Percentiles rank a stretch among this genome's conserved stretches.
Conservation (phyloP, 2,797 vertebrate species). For the Enteromius fasciolatus region DNA sequence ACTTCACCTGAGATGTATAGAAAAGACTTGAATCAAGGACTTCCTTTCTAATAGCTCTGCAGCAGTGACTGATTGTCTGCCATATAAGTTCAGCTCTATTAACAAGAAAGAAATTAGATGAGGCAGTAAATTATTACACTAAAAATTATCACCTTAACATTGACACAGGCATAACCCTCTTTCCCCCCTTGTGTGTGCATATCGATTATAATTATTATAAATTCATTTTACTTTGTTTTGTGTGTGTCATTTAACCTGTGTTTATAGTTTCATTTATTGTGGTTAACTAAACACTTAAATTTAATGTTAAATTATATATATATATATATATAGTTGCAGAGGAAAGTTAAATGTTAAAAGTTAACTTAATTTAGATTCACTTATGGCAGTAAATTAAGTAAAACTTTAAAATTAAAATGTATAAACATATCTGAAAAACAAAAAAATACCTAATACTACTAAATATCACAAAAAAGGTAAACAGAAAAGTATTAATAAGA, state of each 20-base stretch:
- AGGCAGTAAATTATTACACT: not conserved
- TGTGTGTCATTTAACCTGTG: not conserved
- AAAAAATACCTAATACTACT: not conserved
- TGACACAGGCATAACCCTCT: not conserved
- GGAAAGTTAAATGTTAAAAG: not conserved
- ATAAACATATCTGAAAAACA: not conserved
- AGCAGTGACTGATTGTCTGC: not conserved
- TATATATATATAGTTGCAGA: not conserved
- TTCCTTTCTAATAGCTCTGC: not conserved
- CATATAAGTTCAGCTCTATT: conserved; percentile 16
- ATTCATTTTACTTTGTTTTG: too few relatives aligned
- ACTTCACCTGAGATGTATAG: conserved; percentile 87
- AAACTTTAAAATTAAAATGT: not conserved
- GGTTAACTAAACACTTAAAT: too few relatives aligned
- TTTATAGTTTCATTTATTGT: too few relatives aligned
- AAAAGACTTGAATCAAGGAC: not conserved
- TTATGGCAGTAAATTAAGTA: not conserved
- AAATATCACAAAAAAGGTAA: not conserved
- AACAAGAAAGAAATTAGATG: not conserved
- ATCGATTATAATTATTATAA: not conserved
- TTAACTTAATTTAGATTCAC: not conserved
- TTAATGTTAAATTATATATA: not conserved
- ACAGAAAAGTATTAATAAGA: not conserved
- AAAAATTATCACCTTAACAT: not conserved
- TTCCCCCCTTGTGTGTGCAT: not conserved